Base-by-base conservation (phyloP, 2,888 invertebrate species). In the Polietes domitor region DNA sequence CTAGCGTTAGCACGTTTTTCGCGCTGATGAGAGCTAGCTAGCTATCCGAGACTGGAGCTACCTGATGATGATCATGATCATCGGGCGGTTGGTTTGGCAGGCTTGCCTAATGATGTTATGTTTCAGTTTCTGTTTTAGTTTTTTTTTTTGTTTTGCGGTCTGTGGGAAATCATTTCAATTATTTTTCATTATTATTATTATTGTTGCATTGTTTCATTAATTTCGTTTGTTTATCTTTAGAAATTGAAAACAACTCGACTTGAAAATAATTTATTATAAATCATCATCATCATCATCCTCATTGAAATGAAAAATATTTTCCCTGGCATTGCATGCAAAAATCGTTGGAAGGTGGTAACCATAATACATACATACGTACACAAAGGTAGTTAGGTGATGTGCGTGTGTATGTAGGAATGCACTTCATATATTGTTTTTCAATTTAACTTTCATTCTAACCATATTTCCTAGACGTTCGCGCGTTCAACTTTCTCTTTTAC, bases 361-460 rank as follows among this genome's bases (percentile, higher is more conserved):
- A n/a, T n/a, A n/a, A n/a, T n/a, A n/a, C n/a, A n/a, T n/a, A n/a
- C n/a, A n/a, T 21, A 19, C 21, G 2, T 53, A 9, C 53, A 21
- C 47, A 70, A 65, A 53, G 10, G 53, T 53, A 21, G 53, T n/a
- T 50, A 19, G n/a, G n/a, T 7, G 53, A 6, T 21, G 53, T 1
- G 1, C 10, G 21, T 9, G 9, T 53, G 21, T 19, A 5, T 21
- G 53, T 5, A n/a, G n/a, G n/a, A n/a, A n/a, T 37, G 37, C 37
- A 12, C 6, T 10, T 24, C 26, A 26, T 26, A 10, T 58, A 58
- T 58, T 26, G 58, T 15, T 24, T 76, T 76, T 58, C 61, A 77
- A 80, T 70, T 77, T 74, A 83, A 80, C 83, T 83, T 83, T 83
- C 83, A 83, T 83, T 83, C 80, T 80, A 80, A 80, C 71, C 75